Evolutionary conservation across 2,888 invertebrate genomes (phyloP).

Genomic region (Cephus rjabovi): DNA sequence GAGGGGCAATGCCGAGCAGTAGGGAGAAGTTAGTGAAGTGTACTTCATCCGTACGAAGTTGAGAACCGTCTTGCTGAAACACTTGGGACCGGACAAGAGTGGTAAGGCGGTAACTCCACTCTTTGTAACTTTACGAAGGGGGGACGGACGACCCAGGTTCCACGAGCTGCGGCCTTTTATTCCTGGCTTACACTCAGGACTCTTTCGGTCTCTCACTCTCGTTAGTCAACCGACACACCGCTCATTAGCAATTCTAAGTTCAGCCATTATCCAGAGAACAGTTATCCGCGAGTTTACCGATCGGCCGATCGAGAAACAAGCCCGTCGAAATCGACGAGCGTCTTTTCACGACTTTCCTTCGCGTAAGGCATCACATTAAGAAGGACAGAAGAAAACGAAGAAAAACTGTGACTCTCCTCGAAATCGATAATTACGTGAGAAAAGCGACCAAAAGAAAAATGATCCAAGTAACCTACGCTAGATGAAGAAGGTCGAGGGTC

Average conservation of each 20-base stretch:
- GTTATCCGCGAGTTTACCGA: slow-evolving; percentile 3
- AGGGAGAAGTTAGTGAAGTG: not conserved
- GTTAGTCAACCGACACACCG: slow-evolving; percentile 7
- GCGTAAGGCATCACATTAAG: not conserved
- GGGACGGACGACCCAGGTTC: not conserved
- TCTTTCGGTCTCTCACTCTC: slow-evolving; percentile 5
- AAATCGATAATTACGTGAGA: no score
- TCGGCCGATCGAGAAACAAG: not conserved
- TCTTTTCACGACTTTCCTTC: not conserved
- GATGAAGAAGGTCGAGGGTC: not conserved
- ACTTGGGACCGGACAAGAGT: not conserved
- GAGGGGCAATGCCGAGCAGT: not conserved
- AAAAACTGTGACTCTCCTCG: not conserved
- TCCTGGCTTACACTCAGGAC: not conserved
- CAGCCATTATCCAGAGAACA: slow-evolving; percentile 4
- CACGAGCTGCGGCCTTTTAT: not conserved
- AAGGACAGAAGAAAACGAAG: not conserved
- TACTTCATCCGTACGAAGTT: not conserved
- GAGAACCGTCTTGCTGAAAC: not conserved
- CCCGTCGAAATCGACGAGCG: not conserved
- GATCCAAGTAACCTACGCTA: not conserved
- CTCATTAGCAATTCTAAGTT: slow-evolving; percentile 9
- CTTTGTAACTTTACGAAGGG: slow-evolving; percentile 1
- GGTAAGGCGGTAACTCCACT: not conserved
- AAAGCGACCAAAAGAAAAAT: not conserved